Evolutionary conservation across 2,113 vertebrate genomes (phyloP).

Genomic region (Python bivittatus): DNA sequence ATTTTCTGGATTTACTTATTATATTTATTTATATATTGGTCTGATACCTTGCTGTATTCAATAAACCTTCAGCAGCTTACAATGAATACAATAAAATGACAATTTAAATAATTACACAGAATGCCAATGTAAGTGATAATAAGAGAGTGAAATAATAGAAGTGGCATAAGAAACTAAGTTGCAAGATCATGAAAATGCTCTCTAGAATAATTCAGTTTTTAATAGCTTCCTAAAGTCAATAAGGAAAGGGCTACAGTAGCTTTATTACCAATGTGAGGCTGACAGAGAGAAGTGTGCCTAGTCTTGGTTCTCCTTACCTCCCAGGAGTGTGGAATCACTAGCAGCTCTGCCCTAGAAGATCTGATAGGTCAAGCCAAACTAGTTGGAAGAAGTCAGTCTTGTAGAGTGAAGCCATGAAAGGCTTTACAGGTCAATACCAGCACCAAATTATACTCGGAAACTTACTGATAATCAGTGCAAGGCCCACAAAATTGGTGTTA

Average conservation of each 20-base stretch:
- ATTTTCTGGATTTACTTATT: neutral
- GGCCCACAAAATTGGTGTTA: neutral
- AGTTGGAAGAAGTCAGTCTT: neutral
- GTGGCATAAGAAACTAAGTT: too few relatives aligned
- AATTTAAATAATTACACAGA: neutral
- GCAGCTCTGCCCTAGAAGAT: neutral
- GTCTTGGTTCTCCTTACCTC: neutral
- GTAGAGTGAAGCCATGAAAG: neutral
- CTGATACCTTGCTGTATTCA: neutral
- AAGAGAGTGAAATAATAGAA: neutral
- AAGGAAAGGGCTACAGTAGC: neutral
- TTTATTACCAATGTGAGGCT: neutral
- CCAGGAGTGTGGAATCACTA: neutral
- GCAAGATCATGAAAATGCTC: neutral
- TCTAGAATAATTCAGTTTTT: neutral
- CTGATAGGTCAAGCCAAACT: neutral
- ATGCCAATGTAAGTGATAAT: neutral
- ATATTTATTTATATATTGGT: neutral
- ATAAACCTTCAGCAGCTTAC: neutral
- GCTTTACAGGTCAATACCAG: neutral
- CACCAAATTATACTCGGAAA: neutral
- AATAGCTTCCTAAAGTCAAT: neutral
- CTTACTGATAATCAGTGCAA: neutral
- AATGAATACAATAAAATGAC: neutral
- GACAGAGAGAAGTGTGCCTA: neutral